Conservation (phyloP, 2,797 vertebrate species). For the Galaxias olidus region DNA sequence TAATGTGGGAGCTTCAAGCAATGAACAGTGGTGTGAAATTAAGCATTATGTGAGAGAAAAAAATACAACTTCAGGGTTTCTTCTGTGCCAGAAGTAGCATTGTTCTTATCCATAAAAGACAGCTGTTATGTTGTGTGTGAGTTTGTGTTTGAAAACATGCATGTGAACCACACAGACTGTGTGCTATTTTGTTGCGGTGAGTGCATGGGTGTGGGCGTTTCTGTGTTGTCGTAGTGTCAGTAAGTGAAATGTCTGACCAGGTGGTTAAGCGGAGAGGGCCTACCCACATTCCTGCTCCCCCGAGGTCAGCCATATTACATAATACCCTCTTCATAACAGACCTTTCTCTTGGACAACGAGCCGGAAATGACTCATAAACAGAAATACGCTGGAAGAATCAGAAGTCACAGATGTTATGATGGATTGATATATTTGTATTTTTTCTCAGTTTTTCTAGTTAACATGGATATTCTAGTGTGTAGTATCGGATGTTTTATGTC, state of each 20-base stretch:
- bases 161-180: background rate
- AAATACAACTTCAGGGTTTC: conserved; percentile 31
- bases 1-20: conserved; percentile 33
- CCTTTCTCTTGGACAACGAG: background rate
- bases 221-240: conserved; percentile 18
- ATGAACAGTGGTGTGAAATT: conserved; percentile 48
- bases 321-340: conserved; percentile 27
- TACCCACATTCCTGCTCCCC: conserved; percentile 61
- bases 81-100: conserved; percentile 41
- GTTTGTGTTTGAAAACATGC: conserved; percentile 23
- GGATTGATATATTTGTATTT: too few relatives aligned
- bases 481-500: too few relatives aligned
- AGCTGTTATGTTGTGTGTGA: conserved; percentile 46
- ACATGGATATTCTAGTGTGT: too few relatives aligned
- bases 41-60: conserved; percentile 35
- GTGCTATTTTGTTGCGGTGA: conserved; percentile 33
- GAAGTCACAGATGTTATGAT: too few relatives aligned
- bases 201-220: conserved; percentile 23
- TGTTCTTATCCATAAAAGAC: conserved; percentile 50
- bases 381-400: too few relatives aligned
- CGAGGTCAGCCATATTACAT: conserved; percentile 17
- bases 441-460: too few relatives aligned
- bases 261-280: conserved; percentile 56
- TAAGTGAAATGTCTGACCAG: conserved; percentile 63
- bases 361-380: too few relatives aligned